Base-by-base conservation (phyloP, 2,888 invertebrate species). In the Thera britannica region DNA sequence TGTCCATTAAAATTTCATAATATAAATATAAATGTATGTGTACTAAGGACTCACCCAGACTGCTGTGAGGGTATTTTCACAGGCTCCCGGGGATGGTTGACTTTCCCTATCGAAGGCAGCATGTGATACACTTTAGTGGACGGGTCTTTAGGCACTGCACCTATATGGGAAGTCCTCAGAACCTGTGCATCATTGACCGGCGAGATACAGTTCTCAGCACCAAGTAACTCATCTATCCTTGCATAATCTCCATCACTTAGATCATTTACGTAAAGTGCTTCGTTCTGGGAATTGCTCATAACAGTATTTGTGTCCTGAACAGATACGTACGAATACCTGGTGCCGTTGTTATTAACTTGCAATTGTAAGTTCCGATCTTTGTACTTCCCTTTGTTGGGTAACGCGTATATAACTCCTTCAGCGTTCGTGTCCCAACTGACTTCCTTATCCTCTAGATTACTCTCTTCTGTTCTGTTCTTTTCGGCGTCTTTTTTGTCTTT, bases 351-450 rank as follows among this genome's bases (percentile, higher is more conserved):
- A 52, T 93, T 94, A 0, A 94, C 94, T 78, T 94, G 94, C 36
- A 94, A 68, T 67, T 93, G 94, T 0, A 94, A 77, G 69, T 94
- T 94, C 62, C 92, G 74, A 66, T 94, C 94, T 66, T 94, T 94
- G 60, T 94, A 94, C 68, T 93, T 93, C 3, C 94, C 94, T 70
- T 94, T 94, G 68, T 94, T 94, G 0, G 94, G 94, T 51, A 94
- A 78, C 7, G 94, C 94, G 75, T 94, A 94, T 11, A 94, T 94
- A 0, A 94, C 94, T 0, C 94, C 94, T 75, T 94, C 94, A 0
- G 94, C 93, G 68, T 94, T 93, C 0, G 93, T 95, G 35, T 95
- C 95, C 85, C 95, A 95, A 75, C 94, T 94, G 68, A 94, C 94
- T 77, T 95, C 95, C 56, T 95, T 95, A 46, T 95, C 95, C 71